Conservation (phyloP, 1,140 invertebrate genomes). For the Sweltsa coloradensis region DNA sequence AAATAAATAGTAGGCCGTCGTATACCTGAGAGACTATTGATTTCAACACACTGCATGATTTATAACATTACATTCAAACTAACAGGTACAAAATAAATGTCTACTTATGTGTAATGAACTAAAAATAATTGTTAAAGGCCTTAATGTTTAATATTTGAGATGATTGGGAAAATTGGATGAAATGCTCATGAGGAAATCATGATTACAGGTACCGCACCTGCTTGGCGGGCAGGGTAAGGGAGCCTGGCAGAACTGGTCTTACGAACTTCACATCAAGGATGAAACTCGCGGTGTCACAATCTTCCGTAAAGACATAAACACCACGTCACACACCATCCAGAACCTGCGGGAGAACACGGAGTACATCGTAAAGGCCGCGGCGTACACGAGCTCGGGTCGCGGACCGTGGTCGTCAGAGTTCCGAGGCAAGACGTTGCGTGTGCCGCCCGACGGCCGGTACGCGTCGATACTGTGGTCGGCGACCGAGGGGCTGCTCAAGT, state of each 20-base stretch:
- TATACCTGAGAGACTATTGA: too few species aligned
- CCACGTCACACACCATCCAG: constrained; percentile 47
- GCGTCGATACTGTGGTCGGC: constrained; percentile 58
- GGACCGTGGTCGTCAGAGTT: constrained; percentile 71
- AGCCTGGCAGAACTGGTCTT: constrained; percentile 76
- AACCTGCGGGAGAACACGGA: constrained; percentile 56
- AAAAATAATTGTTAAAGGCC: too few species aligned
- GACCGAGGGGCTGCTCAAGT: constrained; percentile 51
- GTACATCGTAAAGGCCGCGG: constrained; percentile 65
- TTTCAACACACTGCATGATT: too few species aligned
- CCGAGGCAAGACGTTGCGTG: constrained; percentile 47
- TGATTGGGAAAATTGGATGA: too few species aligned
- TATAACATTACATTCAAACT: too few species aligned
- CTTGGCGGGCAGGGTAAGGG: constrained; percentile 67
- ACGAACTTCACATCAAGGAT: constrained; percentile 61
- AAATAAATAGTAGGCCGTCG: too few species aligned
- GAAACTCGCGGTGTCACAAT: constrained; percentile 35
- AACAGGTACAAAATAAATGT: too few species aligned
- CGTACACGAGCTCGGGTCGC: constrained; percentile 57
- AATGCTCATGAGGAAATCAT: too few species aligned
- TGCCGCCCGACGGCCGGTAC: constrained; percentile 30
- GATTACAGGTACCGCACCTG: constrained; percentile 54
- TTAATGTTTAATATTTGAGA: too few species aligned
- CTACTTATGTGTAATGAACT: too few species aligned
- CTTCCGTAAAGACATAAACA: constrained; percentile 40